Evolutionary conservation across 2,888 invertebrate species (phyloP).

Genomic region (Ametastegia equiseti): DNA sequence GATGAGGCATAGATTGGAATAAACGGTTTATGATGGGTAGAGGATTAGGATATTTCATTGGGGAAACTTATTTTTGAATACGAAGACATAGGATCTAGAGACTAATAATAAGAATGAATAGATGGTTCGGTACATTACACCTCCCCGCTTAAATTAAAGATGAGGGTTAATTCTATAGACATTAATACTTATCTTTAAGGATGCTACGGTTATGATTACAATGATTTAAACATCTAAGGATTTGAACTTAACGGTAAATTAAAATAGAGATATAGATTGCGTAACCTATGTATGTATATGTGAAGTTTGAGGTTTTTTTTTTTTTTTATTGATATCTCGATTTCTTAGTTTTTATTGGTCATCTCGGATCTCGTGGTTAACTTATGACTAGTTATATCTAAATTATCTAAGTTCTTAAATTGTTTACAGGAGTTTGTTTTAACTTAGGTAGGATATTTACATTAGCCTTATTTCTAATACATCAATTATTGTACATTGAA

Average conservation of each 20-base stretch:
- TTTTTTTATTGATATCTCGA: background rate
- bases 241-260: background rate
- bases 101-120: too few relatives aligned
- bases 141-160: slow-evolving; percentile 22
- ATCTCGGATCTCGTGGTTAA: background rate
- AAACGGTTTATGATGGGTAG: too few relatives aligned
- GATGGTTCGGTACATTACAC: slow-evolving; percentile 3
- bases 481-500: slow-evolving; percentile 16
- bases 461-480: background rate
- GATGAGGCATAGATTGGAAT: too few relatives aligned
- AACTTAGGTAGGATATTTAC: background rate
- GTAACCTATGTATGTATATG: slow-evolving; percentile 7
- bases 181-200: slow-evolving; percentile 27
- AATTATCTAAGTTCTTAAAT: background rate
- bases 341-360: background rate
- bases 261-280: background rate
- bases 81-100: too few relatives aligned
- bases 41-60: too few relatives aligned
- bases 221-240: background rate
- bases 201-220: background rate
- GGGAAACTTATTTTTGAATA: too few relatives aligned
- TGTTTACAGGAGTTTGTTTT: background rate
- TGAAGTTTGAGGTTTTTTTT: background rate
- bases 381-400: slow-evolving; percentile 21
- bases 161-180: background rate